Percentiles rank a stretch among this genome's conserved stretches.
These are phyloP conservation scores for Griposia aprilina DNA, from an alignment of 2,888 invertebrate species.

Conservation along the genomic window DNA sequence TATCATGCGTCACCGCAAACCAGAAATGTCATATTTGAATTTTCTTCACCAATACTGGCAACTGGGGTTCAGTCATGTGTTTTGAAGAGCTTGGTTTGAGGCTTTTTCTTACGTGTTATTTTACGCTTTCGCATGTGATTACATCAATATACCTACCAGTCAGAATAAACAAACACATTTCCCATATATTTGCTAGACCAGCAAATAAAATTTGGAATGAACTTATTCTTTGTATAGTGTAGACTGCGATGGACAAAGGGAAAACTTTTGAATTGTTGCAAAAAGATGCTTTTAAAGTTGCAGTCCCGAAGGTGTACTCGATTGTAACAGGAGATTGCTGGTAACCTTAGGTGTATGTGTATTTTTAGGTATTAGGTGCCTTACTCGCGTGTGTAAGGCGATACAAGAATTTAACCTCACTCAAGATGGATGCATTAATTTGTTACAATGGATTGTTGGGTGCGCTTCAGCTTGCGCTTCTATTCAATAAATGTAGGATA, in stretches of 20 bases:
- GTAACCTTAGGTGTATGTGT: conserved; percentile 23
- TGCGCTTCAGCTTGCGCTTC: no score
- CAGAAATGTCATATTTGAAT: conserved; percentile 49
- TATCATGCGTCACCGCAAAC: conserved; percentile 43
- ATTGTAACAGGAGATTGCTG: conserved; percentile 40
- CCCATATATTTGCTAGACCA: background rate
- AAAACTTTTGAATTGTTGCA: conserved; percentile 53
- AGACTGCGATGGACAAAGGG: conserved; percentile 39
- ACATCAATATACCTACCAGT: conserved; percentile 4
- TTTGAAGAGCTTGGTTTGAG: conserved; percentile 32
- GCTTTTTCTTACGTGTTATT: conserved; percentile 7
- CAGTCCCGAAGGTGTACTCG: conserved; percentile 46
- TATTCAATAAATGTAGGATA: background rate
- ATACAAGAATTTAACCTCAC: background rate
- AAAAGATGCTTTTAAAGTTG: conserved; percentile 56
- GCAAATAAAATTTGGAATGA: conserved; percentile 20
- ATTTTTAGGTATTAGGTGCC: conserved; percentile 5
- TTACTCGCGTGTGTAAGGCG: background rate
- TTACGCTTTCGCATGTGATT: conserved; percentile 16
- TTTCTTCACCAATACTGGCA: conserved; percentile 44
- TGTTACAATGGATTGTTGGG: background rate
- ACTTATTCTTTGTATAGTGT: conserved; percentile 21
- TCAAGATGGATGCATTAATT: background rate
- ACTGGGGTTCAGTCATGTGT: conserved; percentile 43
- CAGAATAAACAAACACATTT: background rate